A percentile compares a stretch with the other conserved stretches of the same genome.
These are phyloP conservation scores for Laothoe populi DNA, from an alignment of 2,888 invertebrate species.

Conservation along the genomic window DNA sequence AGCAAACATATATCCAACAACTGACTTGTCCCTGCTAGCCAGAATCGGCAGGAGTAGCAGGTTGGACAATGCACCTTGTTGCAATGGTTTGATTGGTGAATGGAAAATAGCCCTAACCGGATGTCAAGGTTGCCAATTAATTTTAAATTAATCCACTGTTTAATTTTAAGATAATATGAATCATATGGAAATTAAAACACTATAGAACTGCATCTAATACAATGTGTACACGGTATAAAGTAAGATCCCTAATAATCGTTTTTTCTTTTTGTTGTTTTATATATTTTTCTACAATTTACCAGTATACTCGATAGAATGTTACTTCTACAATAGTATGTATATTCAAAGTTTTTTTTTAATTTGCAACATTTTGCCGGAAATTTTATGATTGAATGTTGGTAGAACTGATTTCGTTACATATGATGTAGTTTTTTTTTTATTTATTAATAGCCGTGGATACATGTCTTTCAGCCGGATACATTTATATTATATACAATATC, in stretches of 20 bases:
- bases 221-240: no score
- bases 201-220: no score
- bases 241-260: no score
- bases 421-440: conserved; percentile 30
- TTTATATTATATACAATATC: no score
- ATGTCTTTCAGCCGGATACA: no score
- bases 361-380: conserved; percentile 50
- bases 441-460: conserved; percentile 30
- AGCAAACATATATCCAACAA: conserved; percentile 71
- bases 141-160: conserved; percentile 37
- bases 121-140: conserved; percentile 57
- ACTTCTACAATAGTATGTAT: no score
- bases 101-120: conserved; percentile 68
- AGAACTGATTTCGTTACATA: conserved; percentile 23
- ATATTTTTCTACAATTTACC: neutral
- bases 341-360: neutral
- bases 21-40: conserved; percentile 66
- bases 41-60: conserved; percentile 73
- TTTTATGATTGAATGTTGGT: conserved; percentile 43
- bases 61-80: conserved; percentile 82
- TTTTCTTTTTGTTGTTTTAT: no score
- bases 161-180: neutral
- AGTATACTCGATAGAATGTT: no score
- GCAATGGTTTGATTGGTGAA: conserved; percentile 83
- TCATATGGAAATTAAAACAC: no score